Percentiles rank a stretch among this genome's conserved stretches.
Conservation (phyloP, 2,888 invertebrate genomes). For the Platynereis dumerilii region DNA sequence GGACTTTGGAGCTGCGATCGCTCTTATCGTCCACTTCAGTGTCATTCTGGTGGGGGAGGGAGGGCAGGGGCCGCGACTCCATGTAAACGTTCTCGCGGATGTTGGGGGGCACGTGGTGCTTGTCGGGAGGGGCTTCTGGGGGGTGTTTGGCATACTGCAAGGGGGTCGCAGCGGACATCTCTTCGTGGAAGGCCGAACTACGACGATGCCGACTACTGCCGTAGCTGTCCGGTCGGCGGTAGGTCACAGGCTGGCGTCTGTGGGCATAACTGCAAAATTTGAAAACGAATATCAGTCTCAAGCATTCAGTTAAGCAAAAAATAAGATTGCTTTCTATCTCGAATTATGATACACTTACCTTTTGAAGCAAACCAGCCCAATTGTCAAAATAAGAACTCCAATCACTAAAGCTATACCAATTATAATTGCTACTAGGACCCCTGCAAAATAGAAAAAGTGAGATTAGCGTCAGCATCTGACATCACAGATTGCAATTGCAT, state of each 20-base stretch:
- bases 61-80: slow-evolving; percentile 37
- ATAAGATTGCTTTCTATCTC: too few relatives aligned
- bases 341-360: slow-evolving; percentile 34
- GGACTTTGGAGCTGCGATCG: slow-evolving; percentile 20
- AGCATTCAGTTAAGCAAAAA: too few relatives aligned
- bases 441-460: slow-evolving; percentile 31
- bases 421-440: slow-evolving; percentile 38
- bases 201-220: slow-evolving; percentile 18
- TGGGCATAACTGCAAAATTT: not conserved
- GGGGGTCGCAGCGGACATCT: slow-evolving; percentile 20
- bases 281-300: not conserved
- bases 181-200: slow-evolving; percentile 25
- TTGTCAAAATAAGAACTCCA: slow-evolving; percentile 39
- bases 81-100: slow-evolving; percentile 29
- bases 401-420: slow-evolving; percentile 38
- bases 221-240: slow-evolving; percentile 23
- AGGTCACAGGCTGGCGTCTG: slow-evolving; percentile 24
- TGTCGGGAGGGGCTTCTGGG: slow-evolving; percentile 17
- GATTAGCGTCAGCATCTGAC: too few relatives aligned
- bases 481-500: too few relatives aligned
- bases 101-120: slow-evolving; percentile 2
- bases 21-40: slow-evolving; percentile 18
- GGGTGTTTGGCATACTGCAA: slow-evolving; percentile 18
- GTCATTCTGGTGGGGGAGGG: slow-evolving; percentile 16
- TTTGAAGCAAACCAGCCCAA: slow-evolving; percentile 39